These are phyloP conservation scores for Malurus melanocephalus DNA, from an alignment of 2,113 vertebrate genomes.

Conservation along the genomic window DNA sequence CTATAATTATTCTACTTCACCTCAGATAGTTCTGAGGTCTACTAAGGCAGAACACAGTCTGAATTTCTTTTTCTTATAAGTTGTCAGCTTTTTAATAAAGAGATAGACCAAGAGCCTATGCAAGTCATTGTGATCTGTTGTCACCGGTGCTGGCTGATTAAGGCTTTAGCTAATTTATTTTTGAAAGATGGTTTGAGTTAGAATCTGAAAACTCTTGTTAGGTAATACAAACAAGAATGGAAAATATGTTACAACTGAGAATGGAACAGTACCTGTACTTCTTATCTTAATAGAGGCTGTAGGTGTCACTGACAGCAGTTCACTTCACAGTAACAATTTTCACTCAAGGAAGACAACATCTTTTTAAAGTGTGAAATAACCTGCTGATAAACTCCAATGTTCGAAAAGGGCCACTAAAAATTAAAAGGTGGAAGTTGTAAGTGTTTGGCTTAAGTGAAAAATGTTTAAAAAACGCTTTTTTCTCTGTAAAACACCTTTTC, in stretches of 20 bases:
- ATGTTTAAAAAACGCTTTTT: neutral
- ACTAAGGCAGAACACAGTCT: neutral
- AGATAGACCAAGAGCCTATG: neutral
- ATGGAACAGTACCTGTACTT: neutral
- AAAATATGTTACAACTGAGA: neutral
- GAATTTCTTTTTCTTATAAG: neutral
- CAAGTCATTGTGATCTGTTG: constrained; percentile 15
- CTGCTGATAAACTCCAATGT: neutral
- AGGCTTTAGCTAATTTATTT: constrained; percentile 11
- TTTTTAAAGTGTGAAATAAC: neutral
- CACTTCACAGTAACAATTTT: neutral
- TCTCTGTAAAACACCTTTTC: neutral
- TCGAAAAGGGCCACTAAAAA: neutral
- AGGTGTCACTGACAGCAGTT: neutral
- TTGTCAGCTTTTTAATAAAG: neutral
- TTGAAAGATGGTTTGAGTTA: constrained; percentile 11
- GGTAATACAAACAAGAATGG: neutral
- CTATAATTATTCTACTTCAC: neutral
- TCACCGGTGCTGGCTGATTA: neutral
- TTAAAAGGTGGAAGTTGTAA: neutral
- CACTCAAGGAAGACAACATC: neutral
- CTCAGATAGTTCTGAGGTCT: neutral
- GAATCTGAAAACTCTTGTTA: constrained; percentile 4
- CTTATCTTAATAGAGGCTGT: neutral
- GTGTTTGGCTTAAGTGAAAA: neutral